Conservation (phyloP, 2,113 vertebrate genomes). For the Glareola pratincola region DNA sequence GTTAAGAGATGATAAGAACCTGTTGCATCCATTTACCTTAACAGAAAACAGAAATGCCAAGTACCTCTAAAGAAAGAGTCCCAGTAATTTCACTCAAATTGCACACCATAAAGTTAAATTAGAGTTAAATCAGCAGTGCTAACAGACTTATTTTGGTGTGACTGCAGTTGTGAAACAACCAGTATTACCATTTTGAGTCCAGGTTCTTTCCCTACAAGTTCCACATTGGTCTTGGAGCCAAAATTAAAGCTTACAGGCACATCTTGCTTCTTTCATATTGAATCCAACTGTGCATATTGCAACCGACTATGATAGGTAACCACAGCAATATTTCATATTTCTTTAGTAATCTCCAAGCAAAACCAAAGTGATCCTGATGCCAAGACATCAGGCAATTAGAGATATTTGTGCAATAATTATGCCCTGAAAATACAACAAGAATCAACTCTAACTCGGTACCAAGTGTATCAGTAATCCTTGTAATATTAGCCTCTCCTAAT, state of each 20-base stretch:
- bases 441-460: background rate
- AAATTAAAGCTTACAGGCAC: background rate
- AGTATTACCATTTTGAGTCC: background rate
- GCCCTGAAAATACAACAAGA: constrained; percentile 21
- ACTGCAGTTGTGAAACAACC: background rate
- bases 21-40: background rate
- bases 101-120: background rate
- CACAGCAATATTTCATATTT: background rate
- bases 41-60: background rate
- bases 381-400: background rate
- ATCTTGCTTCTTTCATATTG: background rate
- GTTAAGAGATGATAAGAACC: background rate
- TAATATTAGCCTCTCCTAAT: background rate
- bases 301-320: background rate
- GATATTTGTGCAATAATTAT: constrained; percentile 47
- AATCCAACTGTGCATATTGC: background rate
- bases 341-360: background rate
- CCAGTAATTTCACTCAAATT: background rate
- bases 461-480: too few species aligned
- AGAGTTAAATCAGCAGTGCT: background rate
- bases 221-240: background rate
- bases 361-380: background rate
- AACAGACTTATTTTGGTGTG: background rate
- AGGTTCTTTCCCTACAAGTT: background rate
- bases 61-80: background rate